A percentile compares a stretch with the other conserved stretches of the same genome.
phyloP scores from a whole-genome alignment of 2,797 vertebrate genomes.

The Australoheros facetus region DNA sequence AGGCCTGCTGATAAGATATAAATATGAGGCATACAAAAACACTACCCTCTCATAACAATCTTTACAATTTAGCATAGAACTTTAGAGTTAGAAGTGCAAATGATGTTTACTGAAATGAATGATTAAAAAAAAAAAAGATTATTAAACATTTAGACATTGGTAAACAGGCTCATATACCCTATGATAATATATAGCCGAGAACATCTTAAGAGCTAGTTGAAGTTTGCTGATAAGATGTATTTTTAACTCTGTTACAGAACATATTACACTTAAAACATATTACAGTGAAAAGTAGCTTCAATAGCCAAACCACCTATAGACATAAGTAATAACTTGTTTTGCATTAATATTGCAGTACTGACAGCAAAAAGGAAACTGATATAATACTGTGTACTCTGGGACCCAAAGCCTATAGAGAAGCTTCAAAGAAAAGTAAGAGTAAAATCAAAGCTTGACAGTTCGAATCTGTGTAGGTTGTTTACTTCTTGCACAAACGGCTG shows the following conservation, averaged over 20 bases:
- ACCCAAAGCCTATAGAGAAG: not conserved
- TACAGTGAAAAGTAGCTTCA: no score
- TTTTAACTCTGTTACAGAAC: not conserved
- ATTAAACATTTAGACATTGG: not conserved
- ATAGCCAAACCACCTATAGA: no score
- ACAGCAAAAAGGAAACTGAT: not conserved
- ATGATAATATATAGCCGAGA: not conserved
- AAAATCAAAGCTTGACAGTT: not conserved
- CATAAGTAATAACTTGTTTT: not conserved
- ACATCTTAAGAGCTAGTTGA: not conserved
- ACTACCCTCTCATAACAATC: not conserved
- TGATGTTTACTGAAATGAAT: not conserved
- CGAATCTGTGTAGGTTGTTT: not conserved
- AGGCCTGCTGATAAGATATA: not conserved
- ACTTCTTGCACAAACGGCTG: conserved; percentile 10
- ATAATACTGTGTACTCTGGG: not conserved
- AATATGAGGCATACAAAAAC: not conserved
- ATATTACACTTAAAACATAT: not conserved
- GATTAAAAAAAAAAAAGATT: not conserved
- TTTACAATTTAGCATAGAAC: not conserved
- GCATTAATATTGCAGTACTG: not conserved
- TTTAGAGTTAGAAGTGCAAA: not conserved
- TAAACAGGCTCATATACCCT: not conserved
- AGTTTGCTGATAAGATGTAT: not conserved
- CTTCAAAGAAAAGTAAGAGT: not conserved